These are phyloP conservation scores for Drosophila melanosoma DNA, from an alignment of 2,888 invertebrate genomes.

Conservation along the genomic window DNA sequence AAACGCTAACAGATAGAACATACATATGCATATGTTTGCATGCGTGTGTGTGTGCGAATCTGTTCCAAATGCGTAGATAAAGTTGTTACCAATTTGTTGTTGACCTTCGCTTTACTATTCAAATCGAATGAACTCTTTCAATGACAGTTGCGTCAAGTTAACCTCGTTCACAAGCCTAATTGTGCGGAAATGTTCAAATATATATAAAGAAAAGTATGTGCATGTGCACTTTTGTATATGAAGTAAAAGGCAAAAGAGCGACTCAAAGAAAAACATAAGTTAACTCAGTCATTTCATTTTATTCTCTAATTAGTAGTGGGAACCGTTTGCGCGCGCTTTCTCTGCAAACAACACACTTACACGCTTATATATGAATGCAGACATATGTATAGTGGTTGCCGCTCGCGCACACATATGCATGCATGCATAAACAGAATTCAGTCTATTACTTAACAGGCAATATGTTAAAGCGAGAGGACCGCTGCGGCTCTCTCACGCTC, in stretches of 20 bases:
- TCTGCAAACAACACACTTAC: conserved; percentile 40
- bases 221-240: conserved; percentile 9
- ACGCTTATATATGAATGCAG: conserved; percentile 11
- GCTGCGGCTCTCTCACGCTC: conserved; percentile 24
- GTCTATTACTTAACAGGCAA: conserved; percentile 75
- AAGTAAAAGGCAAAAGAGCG: conserved; percentile 21
- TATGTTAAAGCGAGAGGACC: conserved; percentile 40
- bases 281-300: conserved; percentile 32
- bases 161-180: conserved; percentile 59
- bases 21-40: conserved; percentile 4
- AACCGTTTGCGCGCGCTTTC: conserved; percentile 78
- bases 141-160: conserved; percentile 60
- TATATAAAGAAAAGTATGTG: neutral
- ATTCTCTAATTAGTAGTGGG: conserved; percentile 44
- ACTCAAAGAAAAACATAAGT: conserved; percentile 27
- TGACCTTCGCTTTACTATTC: conserved; percentile 68
- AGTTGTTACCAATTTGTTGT: conserved; percentile 62
- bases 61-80: conserved; percentile 56
- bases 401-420: conserved; percentile 31
- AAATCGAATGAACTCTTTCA: conserved; percentile 70
- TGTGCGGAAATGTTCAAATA: conserved; percentile 53
- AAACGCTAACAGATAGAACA: conserved; percentile 39
- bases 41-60: conserved; percentile 10
- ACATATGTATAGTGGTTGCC: conserved; percentile 24
- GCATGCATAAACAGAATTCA: conserved; percentile 39